phyloP scores from a whole-genome alignment of 1,140 invertebrate species.

The Drosophila punjabiensis region DNA sequence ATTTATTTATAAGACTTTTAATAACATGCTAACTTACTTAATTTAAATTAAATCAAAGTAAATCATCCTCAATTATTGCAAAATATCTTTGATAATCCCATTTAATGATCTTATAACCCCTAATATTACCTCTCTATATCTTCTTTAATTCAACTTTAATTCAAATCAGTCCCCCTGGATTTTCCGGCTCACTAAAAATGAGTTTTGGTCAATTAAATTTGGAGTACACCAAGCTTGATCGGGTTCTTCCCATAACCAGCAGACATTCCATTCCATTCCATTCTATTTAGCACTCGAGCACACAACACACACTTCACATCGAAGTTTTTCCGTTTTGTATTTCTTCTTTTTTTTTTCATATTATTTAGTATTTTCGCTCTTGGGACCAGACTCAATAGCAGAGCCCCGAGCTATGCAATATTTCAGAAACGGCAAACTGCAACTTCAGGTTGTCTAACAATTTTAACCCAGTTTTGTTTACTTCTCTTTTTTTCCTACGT shows the following conservation, averaged over 20 bases:
- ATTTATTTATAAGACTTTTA: not conserved
- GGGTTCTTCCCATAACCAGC: not conserved
- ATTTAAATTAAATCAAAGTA: too few species aligned
- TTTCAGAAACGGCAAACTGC: constrained; percentile 54
- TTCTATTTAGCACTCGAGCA: constrained; percentile 17
- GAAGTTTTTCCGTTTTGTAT: constrained; percentile 16
- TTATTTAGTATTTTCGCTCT: constrained; percentile 16
- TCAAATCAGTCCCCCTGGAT: not conserved
- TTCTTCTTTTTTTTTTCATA: not conserved
- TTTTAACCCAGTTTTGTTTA: constrained; percentile 54
- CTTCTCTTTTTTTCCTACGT: constrained; percentile 31
- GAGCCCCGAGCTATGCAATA: constrained; percentile 47
- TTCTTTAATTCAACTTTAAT: not conserved
- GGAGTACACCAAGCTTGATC: not conserved
- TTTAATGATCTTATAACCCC: not conserved
- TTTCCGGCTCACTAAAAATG: not conserved
- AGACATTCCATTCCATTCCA: constrained; percentile 37
- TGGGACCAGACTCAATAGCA: constrained; percentile 42
- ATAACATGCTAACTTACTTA: not conserved
- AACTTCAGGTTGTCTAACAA: constrained; percentile 56
- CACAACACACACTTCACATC: constrained; percentile 7
- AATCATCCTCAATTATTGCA: too few species aligned
- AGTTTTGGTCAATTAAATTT: not conserved
- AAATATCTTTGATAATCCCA: too few species aligned
- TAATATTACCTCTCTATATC: not conserved